Percentiles rank a stretch among this genome's conserved stretches.
Evolutionary conservation across 2,113 vertebrate genomes (phyloP).

Genomic region (Campylomormyrus numenius): DNA sequence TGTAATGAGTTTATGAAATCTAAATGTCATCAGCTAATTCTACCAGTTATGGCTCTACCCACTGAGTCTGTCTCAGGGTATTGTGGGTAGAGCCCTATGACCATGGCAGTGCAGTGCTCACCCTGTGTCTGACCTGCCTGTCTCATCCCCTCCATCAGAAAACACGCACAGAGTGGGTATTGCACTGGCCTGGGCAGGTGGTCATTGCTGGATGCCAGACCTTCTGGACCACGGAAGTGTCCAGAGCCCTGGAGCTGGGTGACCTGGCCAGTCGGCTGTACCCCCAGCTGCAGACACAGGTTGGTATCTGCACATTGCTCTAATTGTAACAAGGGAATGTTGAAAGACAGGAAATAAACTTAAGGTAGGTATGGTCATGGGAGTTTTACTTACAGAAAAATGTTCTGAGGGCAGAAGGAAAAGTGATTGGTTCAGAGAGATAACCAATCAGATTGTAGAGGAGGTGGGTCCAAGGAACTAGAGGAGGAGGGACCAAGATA

Average conservation of each 20-base stretch:
- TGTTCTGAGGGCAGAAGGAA: neutral
- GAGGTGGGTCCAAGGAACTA: no score
- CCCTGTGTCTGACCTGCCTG: neutral
- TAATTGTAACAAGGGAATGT: neutral
- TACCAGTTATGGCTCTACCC: neutral
- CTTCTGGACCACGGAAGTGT: conserved; percentile 82
- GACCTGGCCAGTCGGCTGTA: conserved; percentile 63
- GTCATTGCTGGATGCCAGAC: conserved; percentile 88
- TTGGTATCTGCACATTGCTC: conserved; percentile 31
- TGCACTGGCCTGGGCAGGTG: conserved; percentile 89
- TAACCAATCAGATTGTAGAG: neutral
- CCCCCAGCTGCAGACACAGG: conserved; percentile 74
- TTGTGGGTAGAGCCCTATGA: neutral
- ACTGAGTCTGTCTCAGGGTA: neutral
- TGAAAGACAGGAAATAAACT: neutral
- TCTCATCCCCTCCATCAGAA: conserved; percentile 31
- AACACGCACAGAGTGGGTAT: conserved; percentile 71
- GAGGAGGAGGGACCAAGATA: neutral
- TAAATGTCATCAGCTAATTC: neutral
- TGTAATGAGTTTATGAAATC: neutral
- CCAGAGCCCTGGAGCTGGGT: conserved; percentile 68
- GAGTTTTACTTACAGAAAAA: neutral
- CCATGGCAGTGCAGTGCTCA: neutral
- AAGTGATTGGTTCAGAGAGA: neutral
- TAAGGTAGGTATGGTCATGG: neutral